Percentiles rank a stretch among this genome's conserved stretches.
phyloP scores from a whole-genome alignment of 1,140 invertebrate species.

The Dolichoris vasculosae region DNA sequence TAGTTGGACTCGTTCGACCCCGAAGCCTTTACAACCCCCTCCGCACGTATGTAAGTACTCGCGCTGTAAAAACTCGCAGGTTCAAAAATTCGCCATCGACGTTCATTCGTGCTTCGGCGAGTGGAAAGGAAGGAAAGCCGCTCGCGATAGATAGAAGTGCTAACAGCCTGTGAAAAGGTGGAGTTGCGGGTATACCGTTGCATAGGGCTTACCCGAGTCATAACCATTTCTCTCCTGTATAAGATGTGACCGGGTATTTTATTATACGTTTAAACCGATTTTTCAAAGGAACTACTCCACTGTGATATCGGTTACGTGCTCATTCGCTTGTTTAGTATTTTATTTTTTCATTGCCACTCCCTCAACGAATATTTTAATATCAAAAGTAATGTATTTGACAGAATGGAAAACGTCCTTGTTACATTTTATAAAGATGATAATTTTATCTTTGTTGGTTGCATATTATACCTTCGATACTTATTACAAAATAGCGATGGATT shows the following conservation, averaged over 20 bases:
- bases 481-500: no score
- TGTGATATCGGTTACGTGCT: conserved; percentile 5
- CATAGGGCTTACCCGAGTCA: neutral
- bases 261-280: conserved; percentile 25
- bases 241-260: conserved; percentile 9
- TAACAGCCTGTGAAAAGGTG: conserved; percentile 33
- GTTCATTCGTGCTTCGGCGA: conserved; percentile 34
- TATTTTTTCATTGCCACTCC: neutral
- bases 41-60: neutral
- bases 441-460: no score
- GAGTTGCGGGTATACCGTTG: neutral
- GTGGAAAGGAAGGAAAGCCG: conserved; percentile 16
- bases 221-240: conserved; percentile 19
- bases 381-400: neutral
- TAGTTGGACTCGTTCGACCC: neutral
- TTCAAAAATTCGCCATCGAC: conserved; percentile 10
- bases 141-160: conserved; percentile 20
- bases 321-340: neutral
- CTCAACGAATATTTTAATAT: neutral
- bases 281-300: conserved; percentile 26
- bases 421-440: neutral
- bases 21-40: neutral
- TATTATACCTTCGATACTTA: no score
- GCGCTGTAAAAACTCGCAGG: neutral
- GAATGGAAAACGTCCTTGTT: neutral